Evolutionary conservation across 1,140 invertebrate genomes (phyloP).

Genomic region (Ceratitis capitata): DNA sequence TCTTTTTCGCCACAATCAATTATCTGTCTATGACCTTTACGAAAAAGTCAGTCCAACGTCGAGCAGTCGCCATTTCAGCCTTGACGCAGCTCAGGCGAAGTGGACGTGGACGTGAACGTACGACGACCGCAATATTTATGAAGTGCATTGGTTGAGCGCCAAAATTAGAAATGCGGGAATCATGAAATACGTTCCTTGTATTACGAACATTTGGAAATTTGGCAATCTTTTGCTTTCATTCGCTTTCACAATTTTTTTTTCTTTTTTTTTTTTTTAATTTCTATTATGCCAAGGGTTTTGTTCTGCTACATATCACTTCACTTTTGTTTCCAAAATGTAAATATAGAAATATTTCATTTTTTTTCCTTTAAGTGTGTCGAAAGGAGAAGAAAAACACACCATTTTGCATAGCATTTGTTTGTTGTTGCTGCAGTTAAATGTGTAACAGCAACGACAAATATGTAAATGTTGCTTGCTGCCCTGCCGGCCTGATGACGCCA

Average conservation of each 20-base stretch:
- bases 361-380: no score
- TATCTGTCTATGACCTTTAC: neutral
- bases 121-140: neutral
- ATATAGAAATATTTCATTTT: neutral
- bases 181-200: neutral
- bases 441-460: neutral
- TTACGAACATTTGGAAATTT: neutral
- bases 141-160: neutral
- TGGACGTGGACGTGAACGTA: no score
- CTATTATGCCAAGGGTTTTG: neutral
- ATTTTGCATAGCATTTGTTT: neutral
- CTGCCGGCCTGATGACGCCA: conserved; percentile 7
- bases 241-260: no score
- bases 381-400: neutral
- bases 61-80: neutral
- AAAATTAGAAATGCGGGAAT: neutral
- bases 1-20: neutral
- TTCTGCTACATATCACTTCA: neutral
- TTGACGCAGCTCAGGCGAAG: no score
- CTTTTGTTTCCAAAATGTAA: neutral
- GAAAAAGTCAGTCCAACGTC: neutral
- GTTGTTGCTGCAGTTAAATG: neutral
- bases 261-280: neutral
- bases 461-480: conserved; percentile 28
- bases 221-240: neutral